Evolutionary conservation across 2,888 invertebrate species (phyloP), one percentile per base, ranked within the genome.

Genomic region (Erynnis tages): DNA sequence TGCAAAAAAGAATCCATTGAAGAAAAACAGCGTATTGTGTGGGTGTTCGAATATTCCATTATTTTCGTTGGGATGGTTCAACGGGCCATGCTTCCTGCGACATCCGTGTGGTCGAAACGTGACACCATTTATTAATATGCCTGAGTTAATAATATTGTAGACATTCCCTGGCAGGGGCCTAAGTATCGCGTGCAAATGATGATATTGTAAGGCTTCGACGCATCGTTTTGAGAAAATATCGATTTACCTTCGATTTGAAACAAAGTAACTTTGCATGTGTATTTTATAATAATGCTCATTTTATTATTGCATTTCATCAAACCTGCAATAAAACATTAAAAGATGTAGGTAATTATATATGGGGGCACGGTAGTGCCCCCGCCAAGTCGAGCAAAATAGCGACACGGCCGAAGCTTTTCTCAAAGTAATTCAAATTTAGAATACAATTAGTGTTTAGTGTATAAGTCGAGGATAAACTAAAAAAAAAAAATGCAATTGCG

Each of bases 91-190:
- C 88, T 88, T 89, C 88, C 88, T 87, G 86, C 82, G 84, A 80
- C 82, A 73, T 73, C 73, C 75, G 85, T 87, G 88, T 87, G 88
- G 88, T 88, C 88, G 88, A 76, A 87, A 89, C 77, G 29, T 61
- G 81, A 89, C 76, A 87, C 88, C 81, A 25, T 68, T 78, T 76
- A 79, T 79, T 84, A 83, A 82, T 88, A 86, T 86, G 88, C 83
- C 74, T 86, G 83, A 83, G 84, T 88, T 88, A 82, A 85, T 87
- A 87, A 87, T 78, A 80, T 81, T 82, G 79, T 85, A 80, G 81
- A 86, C 79, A 80, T 82, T 79, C 73, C 75, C 70, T 72, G 78
- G 80, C 75, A 74, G 79, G 47, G 80, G 74, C 72, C 76, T 58
- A 60, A 59, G 73, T 65, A 76, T 85, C 79, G 87, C 88, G 84